Conservation (phyloP, 2,113 vertebrate species). For the Charadrius vociferus region DNA sequence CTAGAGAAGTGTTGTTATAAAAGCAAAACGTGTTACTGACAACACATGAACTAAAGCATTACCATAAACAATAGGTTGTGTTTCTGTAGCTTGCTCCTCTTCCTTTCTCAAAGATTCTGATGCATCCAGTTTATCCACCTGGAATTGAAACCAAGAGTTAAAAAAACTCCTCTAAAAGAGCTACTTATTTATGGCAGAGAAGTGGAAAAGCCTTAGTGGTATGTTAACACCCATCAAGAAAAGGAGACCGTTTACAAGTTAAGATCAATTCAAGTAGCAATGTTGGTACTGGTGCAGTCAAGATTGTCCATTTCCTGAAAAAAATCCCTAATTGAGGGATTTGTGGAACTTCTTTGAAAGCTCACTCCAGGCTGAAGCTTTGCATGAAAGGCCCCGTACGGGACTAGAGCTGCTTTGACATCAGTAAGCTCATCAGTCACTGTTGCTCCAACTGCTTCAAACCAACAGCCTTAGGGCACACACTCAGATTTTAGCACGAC, state of each 20-base stretch:
- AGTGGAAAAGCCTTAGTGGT: constrained; percentile 86
- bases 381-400: constrained; percentile 46
- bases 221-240: constrained; percentile 77
- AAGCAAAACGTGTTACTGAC: not conserved
- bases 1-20: not conserved
- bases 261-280: constrained; percentile 76
- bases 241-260: constrained; percentile 72
- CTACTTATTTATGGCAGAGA: constrained; percentile 76
- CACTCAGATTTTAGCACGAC: not conserved
- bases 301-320: constrained; percentile 64
- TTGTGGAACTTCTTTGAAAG: constrained; percentile 67
- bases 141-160: constrained; percentile 74
- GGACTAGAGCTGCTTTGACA: constrained; percentile 39
- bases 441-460: not conserved
- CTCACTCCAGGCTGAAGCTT: constrained; percentile 68
- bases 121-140: constrained; percentile 98
- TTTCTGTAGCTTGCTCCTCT: constrained; percentile 98
- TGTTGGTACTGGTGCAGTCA: constrained; percentile 77
- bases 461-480: not conserved
- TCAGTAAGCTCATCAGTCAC: not conserved
- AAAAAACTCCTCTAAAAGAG: not conserved
- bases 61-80: constrained; percentile 99
- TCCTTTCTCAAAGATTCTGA: constrained; percentile 98
- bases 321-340: constrained; percentile 52
- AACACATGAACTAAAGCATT: constrained; percentile 20